A percentile compares a stretch with the other conserved stretches of the same genome.
Evolutionary conservation across 2,888 invertebrate genomes (phyloP).

Genomic region (Psylliodes chrysocephalus): DNA sequence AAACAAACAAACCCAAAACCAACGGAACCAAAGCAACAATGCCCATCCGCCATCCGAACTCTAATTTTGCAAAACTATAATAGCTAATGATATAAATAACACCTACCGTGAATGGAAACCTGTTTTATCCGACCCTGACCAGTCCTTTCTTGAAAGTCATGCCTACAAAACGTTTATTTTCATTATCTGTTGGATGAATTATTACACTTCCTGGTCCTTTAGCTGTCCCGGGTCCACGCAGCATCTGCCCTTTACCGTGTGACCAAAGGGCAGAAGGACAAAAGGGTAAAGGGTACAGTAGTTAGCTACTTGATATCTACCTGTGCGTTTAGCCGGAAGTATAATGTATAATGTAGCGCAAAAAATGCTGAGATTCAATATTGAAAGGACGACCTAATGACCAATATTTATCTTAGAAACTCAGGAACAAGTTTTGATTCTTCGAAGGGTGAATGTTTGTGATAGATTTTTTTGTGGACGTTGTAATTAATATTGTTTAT

Average conservation of each 20-base stretch:
- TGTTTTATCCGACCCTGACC: conserved; percentile 49
- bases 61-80: conserved; percentile 43
- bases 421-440: conserved; percentile 21
- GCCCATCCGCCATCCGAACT: conserved; percentile 36
- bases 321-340: conserved; percentile 41
- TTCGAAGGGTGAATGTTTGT: conserved; percentile 6
- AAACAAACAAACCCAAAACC: conserved; percentile 46
- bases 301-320: conserved; percentile 32
- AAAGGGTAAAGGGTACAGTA: conserved; percentile 11
- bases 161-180: conserved; percentile 50
- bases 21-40: conserved; percentile 48
- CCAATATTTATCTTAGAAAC: conserved; percentile 24
- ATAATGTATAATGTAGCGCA: conserved; percentile 34
- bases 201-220: conserved; percentile 44
- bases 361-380: conserved; percentile 11
- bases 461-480: conserved; percentile 1
- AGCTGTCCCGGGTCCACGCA: conserved; percentile 47
- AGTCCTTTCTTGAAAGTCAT: conserved; percentile 50
- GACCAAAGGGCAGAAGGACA: conserved; percentile 51
- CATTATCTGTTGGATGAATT: conserved; percentile 44
- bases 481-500: conserved; percentile 16
- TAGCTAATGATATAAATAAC: conserved; percentile 48
- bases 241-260: conserved; percentile 57
- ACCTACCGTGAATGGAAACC: conserved; percentile 50
- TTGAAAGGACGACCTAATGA: conserved; percentile 17